phyloP scores from a whole-genome alignment of 2,888 invertebrate genomes.

The Tiliacea citrago region DNA sequence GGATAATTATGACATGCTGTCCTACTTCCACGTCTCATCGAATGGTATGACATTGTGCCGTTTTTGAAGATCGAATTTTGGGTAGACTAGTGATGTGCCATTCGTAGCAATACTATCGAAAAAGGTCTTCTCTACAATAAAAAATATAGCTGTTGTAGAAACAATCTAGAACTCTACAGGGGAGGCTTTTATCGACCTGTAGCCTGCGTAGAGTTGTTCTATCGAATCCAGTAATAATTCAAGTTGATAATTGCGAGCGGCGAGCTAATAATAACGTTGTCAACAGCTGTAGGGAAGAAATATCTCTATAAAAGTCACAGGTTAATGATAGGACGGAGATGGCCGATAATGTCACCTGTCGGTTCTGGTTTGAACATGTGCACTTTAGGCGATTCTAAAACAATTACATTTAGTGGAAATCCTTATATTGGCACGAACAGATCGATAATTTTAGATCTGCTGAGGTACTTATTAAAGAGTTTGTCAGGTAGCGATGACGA shows the following conservation, averaged over 20 bases:
- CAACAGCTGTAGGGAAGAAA: conserved; percentile 43
- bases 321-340: conserved; percentile 20
- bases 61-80: no score
- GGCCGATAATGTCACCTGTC: conserved; percentile 28
- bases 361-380: not conserved
- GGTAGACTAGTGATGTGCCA: conserved; percentile 21
- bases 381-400: conserved; percentile 1
- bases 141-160: not conserved
- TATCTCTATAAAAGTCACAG: conserved; percentile 37
- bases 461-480: not conserved
- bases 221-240: conserved; percentile 29
- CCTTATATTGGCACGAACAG: not conserved
- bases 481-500: not conserved
- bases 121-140: not conserved
- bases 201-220: not conserved
- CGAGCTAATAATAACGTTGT: conserved; percentile 43
- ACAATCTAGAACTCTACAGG: no score
- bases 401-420: not conserved
- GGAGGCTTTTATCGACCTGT: not conserved
- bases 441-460: not conserved
- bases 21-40: no score
- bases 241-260: conserved; percentile 15
- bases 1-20: no score
- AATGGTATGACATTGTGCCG: no score
- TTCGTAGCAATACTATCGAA: not conserved